Conservation (phyloP, 1,140 invertebrate genomes). For the Capitella teleta region DNA sequence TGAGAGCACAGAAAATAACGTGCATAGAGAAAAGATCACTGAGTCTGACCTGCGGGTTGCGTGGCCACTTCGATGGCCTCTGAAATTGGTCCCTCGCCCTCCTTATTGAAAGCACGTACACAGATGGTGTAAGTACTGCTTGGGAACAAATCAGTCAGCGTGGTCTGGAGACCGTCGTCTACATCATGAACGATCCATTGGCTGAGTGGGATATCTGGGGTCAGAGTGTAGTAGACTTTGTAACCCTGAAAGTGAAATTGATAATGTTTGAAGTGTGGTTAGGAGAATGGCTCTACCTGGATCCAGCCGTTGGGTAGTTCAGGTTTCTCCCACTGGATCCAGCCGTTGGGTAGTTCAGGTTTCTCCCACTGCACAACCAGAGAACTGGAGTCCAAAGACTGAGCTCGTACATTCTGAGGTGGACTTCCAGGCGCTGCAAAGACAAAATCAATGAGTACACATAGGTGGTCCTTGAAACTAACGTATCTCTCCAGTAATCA, state of each 20-base stretch:
- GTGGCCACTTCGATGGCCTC: conserved; percentile 88
- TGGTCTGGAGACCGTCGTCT: conserved; percentile 86
- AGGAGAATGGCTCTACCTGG: no score
- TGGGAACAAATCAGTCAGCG: conserved; percentile 50
- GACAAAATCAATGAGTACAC: no score
- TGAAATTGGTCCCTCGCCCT: conserved; percentile 53
- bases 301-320: no score
- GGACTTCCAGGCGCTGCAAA: conserved; percentile 80
- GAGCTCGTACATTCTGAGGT: conserved; percentile 81
- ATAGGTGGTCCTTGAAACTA: no score
- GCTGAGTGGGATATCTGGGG: conserved; percentile 69
- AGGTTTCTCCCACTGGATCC: no score
- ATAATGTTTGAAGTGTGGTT: no score
- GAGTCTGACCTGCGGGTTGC: conserved; percentile 66
- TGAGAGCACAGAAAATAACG: no score
- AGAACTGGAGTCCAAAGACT: conserved; percentile 86
- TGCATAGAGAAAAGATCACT: background rate
- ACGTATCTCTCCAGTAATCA: conserved; percentile 94
- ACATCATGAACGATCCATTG: conserved; percentile 86
- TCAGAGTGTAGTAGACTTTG: conserved; percentile 91
- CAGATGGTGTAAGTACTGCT: conserved; percentile 39
- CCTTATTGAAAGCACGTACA: conserved; percentile 36
- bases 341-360: conserved; percentile 90
- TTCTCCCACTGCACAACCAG: conserved; percentile 96
- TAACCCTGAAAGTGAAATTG: conserved; percentile 82